These are phyloP conservation scores for Nerophis lumbriciformis DNA, from an alignment of 2,113 vertebrate species.

Conservation along the genomic window DNA sequence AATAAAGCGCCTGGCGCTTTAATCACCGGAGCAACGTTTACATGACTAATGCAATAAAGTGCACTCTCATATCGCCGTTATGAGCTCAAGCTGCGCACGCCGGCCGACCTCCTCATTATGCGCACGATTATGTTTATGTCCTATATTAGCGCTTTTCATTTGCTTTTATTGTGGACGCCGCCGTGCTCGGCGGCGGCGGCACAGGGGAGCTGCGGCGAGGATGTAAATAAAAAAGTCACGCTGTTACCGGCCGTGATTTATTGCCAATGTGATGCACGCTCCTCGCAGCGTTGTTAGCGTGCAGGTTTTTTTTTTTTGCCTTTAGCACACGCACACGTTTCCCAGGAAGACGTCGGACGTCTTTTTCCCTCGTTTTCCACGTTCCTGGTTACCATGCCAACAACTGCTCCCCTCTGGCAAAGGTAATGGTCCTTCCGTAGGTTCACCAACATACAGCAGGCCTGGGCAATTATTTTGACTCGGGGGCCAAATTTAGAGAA, in stretches of 20 bases:
- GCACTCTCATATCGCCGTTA: conserved; percentile 4
- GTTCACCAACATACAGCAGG: too few relatives aligned
- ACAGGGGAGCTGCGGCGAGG: not conserved
- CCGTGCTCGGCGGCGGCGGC: not conserved
- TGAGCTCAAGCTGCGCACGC: not conserved
- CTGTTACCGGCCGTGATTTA: not conserved
- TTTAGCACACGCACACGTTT: too few relatives aligned
- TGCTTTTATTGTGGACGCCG: not conserved
- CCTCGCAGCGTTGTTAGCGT: too few relatives aligned
- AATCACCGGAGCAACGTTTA: conserved; percentile 9
- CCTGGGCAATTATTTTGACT: too few relatives aligned
- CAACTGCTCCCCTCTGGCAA: too few relatives aligned
- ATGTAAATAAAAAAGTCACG: not conserved
- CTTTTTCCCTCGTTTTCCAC: too few relatives aligned
- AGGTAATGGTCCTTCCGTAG: too few relatives aligned
- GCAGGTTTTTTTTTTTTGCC: too few relatives aligned
- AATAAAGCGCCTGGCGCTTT: conserved; percentile 5
- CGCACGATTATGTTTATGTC: conserved; percentile 8
- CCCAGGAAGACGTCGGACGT: too few relatives aligned
- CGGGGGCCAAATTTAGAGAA: too few relatives aligned
- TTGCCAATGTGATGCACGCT: not conserved
- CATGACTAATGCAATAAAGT: conserved; percentile 10
- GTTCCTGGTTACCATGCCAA: too few relatives aligned
- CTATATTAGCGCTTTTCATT: conserved; percentile 9
- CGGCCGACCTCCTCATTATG: conserved; percentile 1